These are phyloP conservation scores for Thelaira solivaga DNA, from an alignment of 2,888 invertebrate genomes.

Conservation along the genomic window DNA sequence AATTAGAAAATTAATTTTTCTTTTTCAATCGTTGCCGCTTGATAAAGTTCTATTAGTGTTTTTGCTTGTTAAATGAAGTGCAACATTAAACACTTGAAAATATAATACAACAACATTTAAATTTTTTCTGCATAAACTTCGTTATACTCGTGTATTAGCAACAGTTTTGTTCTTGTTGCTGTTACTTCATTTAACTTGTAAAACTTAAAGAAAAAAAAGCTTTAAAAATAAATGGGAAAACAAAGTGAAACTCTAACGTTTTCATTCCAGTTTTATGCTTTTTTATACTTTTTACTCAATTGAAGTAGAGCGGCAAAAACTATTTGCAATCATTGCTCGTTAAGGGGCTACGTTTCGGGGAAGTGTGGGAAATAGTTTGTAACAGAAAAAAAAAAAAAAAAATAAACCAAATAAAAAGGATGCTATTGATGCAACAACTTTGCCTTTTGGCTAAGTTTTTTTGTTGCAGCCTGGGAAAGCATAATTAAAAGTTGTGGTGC, in stretches of 20 bases:
- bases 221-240: conserved; percentile 17
- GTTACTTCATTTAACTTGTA: conserved; percentile 35
- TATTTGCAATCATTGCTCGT: not conserved
- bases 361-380: conserved; percentile 20
- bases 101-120: conserved; percentile 59
- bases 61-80: conserved; percentile 57
- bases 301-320: conserved; percentile 8
- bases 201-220: conserved; percentile 38
- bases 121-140: conserved; percentile 38
- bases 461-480: conserved; percentile 46
- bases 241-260: conserved; percentile 49
- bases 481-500: conserved; percentile 65
- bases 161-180: conserved; percentile 28
- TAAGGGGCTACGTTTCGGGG: conserved; percentile 35
- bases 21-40: not conserved
- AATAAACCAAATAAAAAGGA: too few relatives aligned
- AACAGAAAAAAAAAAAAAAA: not conserved
- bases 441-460: conserved; percentile 27
- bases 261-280: not conserved
- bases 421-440: conserved; percentile 57
- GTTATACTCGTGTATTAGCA: conserved; percentile 17
- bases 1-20: conserved; percentile 18
- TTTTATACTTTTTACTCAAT: conserved; percentile 41
- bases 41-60: conserved; percentile 13
- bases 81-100: conserved; percentile 59